phyloP scores from a whole-genome alignment of 2,113 vertebrate genomes.

The Chiloscyllium plagiosum region DNA sequence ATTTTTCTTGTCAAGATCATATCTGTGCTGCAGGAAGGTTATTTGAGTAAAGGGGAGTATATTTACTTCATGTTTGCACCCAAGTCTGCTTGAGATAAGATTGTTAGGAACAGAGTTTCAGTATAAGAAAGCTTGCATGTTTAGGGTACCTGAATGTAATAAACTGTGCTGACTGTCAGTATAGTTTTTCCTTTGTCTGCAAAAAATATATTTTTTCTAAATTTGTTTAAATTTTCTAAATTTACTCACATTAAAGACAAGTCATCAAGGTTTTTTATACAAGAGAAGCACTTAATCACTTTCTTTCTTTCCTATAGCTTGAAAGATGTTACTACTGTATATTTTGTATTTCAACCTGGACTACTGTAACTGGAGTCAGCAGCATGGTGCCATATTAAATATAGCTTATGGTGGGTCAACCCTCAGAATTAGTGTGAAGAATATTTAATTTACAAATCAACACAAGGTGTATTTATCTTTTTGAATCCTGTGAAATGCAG shows the following conservation, averaged over 20 bases:
- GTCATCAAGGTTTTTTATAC: neutral
- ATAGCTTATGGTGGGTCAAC: neutral
- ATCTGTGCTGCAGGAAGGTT: neutral
- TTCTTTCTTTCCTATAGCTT: slow-evolving; percentile 15
- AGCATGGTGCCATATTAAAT: neutral
- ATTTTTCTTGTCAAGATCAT: neutral
- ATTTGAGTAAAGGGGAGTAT: neutral
- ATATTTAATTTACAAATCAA: slow-evolving; percentile 7
- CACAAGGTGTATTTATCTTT: neutral
- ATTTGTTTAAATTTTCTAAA: neutral
- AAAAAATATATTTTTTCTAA: neutral
- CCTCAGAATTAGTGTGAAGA: neutral
- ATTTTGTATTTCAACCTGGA: slow-evolving; percentile 31
- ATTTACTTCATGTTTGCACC: neutral
- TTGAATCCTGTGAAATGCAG: neutral
- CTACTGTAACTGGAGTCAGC: slow-evolving; percentile 27
- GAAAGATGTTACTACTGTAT: slow-evolving; percentile 36
- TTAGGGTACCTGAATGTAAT: neutral
- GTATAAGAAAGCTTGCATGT: slow-evolving; percentile 27
- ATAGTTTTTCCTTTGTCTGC: neutral
- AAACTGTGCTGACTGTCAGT: neutral
- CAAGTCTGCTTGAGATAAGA: neutral
- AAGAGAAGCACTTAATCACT: slow-evolving; percentile 32
- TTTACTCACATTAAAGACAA: neutral
- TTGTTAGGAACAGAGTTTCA: neutral